Evolutionary conservation across 64 coral and sea anemone genomes (phyloP), one percentile per base, ranked within the genome.

Genomic region (Montipora efflorescens): DNA sequence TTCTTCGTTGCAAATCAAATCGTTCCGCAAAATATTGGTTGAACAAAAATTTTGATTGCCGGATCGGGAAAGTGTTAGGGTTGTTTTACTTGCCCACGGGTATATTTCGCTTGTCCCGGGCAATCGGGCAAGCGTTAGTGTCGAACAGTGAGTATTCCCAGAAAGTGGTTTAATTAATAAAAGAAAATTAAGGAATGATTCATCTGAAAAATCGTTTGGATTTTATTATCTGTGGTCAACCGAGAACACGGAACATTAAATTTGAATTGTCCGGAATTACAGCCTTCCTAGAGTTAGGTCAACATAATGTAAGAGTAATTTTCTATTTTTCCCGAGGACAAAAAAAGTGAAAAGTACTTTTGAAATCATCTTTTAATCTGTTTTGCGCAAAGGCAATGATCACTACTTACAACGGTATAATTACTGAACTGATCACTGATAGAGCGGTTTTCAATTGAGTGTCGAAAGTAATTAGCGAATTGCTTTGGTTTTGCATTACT

Each of bases 341-440:
- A 69, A 69, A n/a, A n/a, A n/a, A n/a, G n/a, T n/a, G n/a, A n/a
- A n/a, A n/a, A n/a, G n/a, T n/a, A n/a, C n/a, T n/a, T n/a, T n/a
- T n/a, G n/a, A n/a, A n/a, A n/a, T 69, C 67, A 69, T 69, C 67
- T 69, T 69, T 69, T 69, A 69, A 69, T 69, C 67, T 69, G 67
- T 69, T 69, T 69, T 69, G 67, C 19, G 21, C 67, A 69, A 69
- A 70, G n/a, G 67, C 67, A 70, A 70, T 19, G n/a, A 70, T 18
- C 14, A 70, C 67, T 70, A 70, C 67, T 70, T 19, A 70, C 67
- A 28, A 28, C 28, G 28, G 28, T 28, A 28, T 1, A 28, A 28
- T 28, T 28, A 25, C 28, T 28, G 28, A 28, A 28, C 28, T 28
- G 28, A 28, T 28, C 28, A 28, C 28, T 28, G 28, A 28, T 28